Percentiles rank a stretch among this genome's conserved stretches.
Evolutionary conservation across 1,140 invertebrate genomes (phyloP).

Genomic region (Phenacoccus solenopsis): DNA sequence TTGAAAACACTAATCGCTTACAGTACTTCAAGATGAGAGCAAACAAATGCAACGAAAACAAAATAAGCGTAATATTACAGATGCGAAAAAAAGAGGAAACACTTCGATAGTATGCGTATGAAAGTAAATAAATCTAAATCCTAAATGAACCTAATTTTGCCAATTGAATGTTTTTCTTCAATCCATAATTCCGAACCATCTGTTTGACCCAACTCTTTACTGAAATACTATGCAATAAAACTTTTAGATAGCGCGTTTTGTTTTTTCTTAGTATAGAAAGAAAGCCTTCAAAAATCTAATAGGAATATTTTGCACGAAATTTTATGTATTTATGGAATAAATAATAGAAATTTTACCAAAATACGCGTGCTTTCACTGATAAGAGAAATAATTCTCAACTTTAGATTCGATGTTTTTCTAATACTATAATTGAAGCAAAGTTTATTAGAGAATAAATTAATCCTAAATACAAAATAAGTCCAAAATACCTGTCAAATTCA

Average conservation of each 20-base stretch:
- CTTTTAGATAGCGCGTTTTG: not conserved
- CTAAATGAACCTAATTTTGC: no score
- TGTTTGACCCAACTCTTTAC: not conserved
- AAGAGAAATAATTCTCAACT: not conserved
- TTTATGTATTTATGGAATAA: not conserved
- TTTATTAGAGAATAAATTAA: not conserved
- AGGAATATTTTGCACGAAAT: not conserved
- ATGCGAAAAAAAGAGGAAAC: no score
- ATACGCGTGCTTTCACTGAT: slow-evolving; percentile 16
- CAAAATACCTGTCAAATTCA: not conserved
- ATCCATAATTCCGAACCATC: slow-evolving; percentile 7
- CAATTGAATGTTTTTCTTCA: slow-evolving; percentile 1
- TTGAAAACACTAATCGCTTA: no score
- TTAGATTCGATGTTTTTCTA: not conserved
- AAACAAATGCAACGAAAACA: no score
- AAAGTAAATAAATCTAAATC: no score
- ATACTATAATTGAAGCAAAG: no score
- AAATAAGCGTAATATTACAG: no score
- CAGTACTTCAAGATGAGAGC: no score
- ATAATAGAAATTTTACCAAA: not conserved
- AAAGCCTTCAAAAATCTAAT: not conserved
- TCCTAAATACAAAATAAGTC: not conserved
- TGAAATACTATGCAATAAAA: not conserved
- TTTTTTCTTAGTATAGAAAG: no score
- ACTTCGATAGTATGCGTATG: no score